Base-by-base conservation (phyloP, 2,797 vertebrate species). In the Pogoniulus pusillus region DNA sequence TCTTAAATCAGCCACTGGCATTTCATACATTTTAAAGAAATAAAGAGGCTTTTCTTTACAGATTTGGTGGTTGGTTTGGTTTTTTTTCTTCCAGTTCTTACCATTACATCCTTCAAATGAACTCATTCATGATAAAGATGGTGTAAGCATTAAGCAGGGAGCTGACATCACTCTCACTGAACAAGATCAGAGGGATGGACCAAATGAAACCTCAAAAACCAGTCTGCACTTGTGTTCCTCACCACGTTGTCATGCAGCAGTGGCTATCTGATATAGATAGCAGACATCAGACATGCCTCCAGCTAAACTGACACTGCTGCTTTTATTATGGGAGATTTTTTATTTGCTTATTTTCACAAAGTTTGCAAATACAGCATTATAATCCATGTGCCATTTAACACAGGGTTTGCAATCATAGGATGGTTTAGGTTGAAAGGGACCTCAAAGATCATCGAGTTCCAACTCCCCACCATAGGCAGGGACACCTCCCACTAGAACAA, bases 21-120 rank as follows among this genome's bases (percentile, higher is more conserved):
- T 79, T 91, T 90, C 82, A 49, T 63, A 41, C 12, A 9, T 79
- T 79, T 93, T 59, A 66, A 84, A 85, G 59, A 82, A 87, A 85
- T 58, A 35, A 47, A 53, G 30, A 49, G 7, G 4, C 47, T 87
- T 88, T 77, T 64, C 70, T 64, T 73, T 51, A 49, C 34, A 76
- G 78, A 51, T 49, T 49, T 49, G 41, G 41, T 41, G 41, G 47
- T 49, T 49, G 47, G 23, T 6, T 12, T n/a, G n/a, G 5, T 22
- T 19, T 45, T 83, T 15, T 49, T 73, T 54, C 80, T 62, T 7
- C 16, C 34, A 30, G 17, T 66, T 79, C 64, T 73, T 62, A 87
- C 54, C 41, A 30, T 69, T 83, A 41, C 14, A 41, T 91, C 29
- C 55, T 39, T 45, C 51, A 87, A 26, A 74, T 73, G 14, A 55